A percentile compares a stretch with the other conserved stretches of the same genome.
Evolutionary conservation across 2,888 invertebrate genomes (phyloP).

Genomic region (Vesta saturnalis): DNA sequence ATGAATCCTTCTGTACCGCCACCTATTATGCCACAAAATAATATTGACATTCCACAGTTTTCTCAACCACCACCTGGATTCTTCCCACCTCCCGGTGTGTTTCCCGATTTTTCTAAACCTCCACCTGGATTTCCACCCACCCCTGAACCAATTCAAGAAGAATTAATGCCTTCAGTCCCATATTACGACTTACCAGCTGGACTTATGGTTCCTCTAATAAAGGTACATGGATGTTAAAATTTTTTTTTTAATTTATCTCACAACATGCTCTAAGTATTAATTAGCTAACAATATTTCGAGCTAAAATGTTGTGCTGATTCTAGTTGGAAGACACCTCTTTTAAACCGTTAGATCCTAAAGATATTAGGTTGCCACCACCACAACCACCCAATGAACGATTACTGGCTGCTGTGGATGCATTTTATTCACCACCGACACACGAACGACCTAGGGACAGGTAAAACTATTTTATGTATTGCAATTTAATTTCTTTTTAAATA

Average conservation of each 20-base stretch:
- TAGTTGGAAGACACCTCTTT: slow-evolving; percentile 91
- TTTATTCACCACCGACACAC: slow-evolving; percentile 94
- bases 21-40: slow-evolving; percentile 56
- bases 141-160: slow-evolving; percentile 71
- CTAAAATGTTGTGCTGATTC: slow-evolving; percentile 49
- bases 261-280: slow-evolving; percentile 11
- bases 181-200: slow-evolving; percentile 98
- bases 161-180: slow-evolving; percentile 88
- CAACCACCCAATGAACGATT: slow-evolving; percentile 94
- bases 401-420: slow-evolving; percentile 93
- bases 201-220: slow-evolving; percentile 96
- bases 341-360: slow-evolving; percentile 87
- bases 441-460: slow-evolving; percentile 94
- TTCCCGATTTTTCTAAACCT: slow-evolving; percentile 87
- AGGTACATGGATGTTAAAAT: slow-evolving; percentile 65
- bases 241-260: slow-evolving; percentile 22
- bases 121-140: slow-evolving; percentile 78
- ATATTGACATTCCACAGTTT: slow-evolving; percentile 54
- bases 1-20: slow-evolving; percentile 59
- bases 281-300: slow-evolving; percentile 27
- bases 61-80: slow-evolving; percentile 69
- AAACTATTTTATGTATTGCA: slow-evolving; percentile 41
- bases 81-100: slow-evolving; percentile 64
- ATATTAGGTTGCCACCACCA: slow-evolving; percentile 92
- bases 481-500: not conserved